Percentiles rank a stretch among this genome's conserved stretches.
Conservation (phyloP, 2,888 invertebrate genomes). For the Microplitis manilae region DNA sequence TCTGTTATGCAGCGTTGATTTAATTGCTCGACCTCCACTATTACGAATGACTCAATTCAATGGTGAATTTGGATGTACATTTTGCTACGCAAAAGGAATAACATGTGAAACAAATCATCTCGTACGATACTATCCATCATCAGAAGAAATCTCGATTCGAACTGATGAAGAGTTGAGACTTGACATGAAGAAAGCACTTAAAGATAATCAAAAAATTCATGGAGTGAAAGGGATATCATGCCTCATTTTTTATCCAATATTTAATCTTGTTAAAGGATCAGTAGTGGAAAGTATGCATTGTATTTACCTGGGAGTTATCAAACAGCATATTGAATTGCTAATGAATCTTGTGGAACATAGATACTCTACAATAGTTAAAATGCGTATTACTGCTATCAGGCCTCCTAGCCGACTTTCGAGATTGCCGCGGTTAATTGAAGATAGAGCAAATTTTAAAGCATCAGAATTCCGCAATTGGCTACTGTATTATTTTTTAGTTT, state of each 20-base stretch:
- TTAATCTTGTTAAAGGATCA: constrained; percentile 14
- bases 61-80: constrained; percentile 28
- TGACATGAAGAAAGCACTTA: constrained; percentile 2
- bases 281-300: constrained; percentile 27
- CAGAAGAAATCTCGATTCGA: neutral
- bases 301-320: constrained; percentile 26
- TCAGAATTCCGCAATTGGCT: constrained; percentile 38
- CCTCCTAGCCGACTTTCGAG: constrained; percentile 30
- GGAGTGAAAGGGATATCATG: neutral
- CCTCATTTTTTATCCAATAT: constrained; percentile 7
- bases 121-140: constrained; percentile 2
- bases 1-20: constrained; percentile 34
- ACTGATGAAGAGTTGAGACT: neutral
- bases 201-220: neutral
- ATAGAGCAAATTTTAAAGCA: constrained; percentile 34
- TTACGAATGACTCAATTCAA: constrained; percentile 44
- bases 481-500: constrained; percentile 12
- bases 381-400: constrained; percentile 12
- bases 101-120: constrained; percentile 6
- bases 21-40: constrained; percentile 27
- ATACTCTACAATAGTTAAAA: no score
- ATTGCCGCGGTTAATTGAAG: constrained; percentile 26
- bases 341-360: neutral
- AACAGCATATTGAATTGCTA: constrained; percentile 21
- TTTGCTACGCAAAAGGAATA: constrained; percentile 29